Evolutionary conservation across 92 coral and sea anemone genomes (phyloP).

Genomic region (Nematostella vectensis): DNA sequence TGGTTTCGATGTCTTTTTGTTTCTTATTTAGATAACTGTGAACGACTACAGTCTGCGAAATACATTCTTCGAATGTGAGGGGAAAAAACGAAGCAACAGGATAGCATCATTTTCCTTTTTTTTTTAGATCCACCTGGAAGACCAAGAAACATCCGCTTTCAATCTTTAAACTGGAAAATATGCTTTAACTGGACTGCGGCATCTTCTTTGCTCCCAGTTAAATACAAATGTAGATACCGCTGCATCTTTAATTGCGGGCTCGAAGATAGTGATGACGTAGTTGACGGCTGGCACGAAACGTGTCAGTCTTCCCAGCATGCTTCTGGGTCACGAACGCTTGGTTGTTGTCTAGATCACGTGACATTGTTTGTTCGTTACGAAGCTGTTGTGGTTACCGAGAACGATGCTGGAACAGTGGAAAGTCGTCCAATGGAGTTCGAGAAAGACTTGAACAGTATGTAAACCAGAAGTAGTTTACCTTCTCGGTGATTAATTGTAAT

Average conservation of each 20-base stretch:
- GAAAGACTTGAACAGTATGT: constrained; percentile 8
- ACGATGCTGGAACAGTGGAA: constrained; percentile 2
- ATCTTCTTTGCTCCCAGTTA: constrained; percentile 13
- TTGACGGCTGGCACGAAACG: constrained; percentile 9
- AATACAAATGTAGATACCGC: constrained; percentile 8
- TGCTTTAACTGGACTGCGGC: constrained; percentile 23
- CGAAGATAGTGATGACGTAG: background rate
- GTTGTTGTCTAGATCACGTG: constrained; percentile 18
- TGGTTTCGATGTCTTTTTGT: no score
- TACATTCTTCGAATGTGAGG: no score
- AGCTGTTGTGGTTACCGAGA: constrained; percentile 15
- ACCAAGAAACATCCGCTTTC: constrained; percentile 4
- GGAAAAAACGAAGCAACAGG: no score
- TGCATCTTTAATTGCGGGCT: constrained; percentile 18
- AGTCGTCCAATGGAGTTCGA: constrained; percentile 19
- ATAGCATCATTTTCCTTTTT: no score
- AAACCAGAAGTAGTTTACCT: no score
- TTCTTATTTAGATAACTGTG: no score
- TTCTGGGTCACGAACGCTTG: constrained; percentile 8
- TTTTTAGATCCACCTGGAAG: constrained; percentile 10
- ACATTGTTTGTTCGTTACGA: constrained; percentile 7
- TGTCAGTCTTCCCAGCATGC: constrained; percentile 9
- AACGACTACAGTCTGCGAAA: no score
- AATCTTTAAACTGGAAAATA: constrained; percentile 7
- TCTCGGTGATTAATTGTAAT: no score